Conservation (phyloP, 2,797 vertebrate genomes). For the Avahi laniger region DNA sequence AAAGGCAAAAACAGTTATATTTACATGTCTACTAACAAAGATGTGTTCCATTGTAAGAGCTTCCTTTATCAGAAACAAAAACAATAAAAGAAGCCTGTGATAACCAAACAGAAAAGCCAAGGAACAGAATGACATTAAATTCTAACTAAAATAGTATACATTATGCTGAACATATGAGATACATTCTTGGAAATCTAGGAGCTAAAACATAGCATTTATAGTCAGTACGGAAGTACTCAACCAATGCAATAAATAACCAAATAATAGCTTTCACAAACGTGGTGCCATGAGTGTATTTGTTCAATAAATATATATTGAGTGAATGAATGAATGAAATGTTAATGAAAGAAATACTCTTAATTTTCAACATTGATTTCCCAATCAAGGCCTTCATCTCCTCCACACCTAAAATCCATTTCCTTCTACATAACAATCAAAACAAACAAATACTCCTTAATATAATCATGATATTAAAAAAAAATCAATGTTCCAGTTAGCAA, state of each 20-base stretch:
- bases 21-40: background rate
- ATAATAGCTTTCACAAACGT: background rate
- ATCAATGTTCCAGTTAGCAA: background rate
- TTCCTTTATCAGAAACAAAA: slow-evolving; percentile 34
- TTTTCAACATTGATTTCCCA: slow-evolving; percentile 13
- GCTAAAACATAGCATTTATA: background rate
- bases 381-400: slow-evolving; percentile 18
- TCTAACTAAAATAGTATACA: background rate
- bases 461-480: slow-evolving; percentile 17
- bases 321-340: background rate
- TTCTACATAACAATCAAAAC: background rate
- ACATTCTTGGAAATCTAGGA: background rate
- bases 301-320: slow-evolving; percentile 35
- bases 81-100: background rate
- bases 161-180: background rate
- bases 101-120: slow-evolving; percentile 6
- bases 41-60: background rate
- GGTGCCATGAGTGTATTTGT: background rate
- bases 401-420: background rate
- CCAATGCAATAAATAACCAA: background rate
- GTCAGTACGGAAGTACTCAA: background rate
- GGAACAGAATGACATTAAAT: background rate
- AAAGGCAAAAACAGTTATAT: background rate
- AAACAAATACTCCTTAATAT: background rate
- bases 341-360: slow-evolving; percentile 2